Conservation (phyloP, 2,888 invertebrate genomes). For the Diplolepis rosae region DNA sequence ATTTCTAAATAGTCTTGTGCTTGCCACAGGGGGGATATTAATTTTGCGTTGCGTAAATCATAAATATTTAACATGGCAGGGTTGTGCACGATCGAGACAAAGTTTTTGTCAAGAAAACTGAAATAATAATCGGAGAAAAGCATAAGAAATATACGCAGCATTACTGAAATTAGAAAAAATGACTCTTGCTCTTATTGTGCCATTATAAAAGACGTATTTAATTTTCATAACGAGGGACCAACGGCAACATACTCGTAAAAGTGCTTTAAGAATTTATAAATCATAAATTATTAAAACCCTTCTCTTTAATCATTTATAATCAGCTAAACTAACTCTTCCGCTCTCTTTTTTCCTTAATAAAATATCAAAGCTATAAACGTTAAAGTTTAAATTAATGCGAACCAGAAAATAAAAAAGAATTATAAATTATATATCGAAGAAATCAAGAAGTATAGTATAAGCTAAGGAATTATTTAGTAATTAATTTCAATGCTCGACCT, state of each 20-base stretch:
- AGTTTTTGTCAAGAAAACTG: neutral
- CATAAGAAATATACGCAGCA: neutral
- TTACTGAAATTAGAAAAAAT: conserved; percentile 21
- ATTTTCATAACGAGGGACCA: conserved; percentile 8
- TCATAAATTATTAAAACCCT: conserved; percentile 14
- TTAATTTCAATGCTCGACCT: conserved; percentile 12
- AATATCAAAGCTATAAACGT: conserved; percentile 18
- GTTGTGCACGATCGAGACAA: neutral
- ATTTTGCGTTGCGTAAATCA: conserved; percentile 50
- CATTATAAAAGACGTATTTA: neutral
- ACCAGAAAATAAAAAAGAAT: neutral
- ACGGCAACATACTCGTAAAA: conserved; percentile 3
- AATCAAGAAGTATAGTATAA: too few species aligned
- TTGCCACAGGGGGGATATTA: conserved; percentile 49
- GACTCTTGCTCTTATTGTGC: neutral
- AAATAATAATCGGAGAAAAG: neutral
- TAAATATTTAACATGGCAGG: conserved; percentile 50
- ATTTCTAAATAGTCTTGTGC: conserved; percentile 58
- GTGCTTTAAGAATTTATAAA: conserved; percentile 10
- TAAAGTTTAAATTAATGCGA: conserved; percentile 15
- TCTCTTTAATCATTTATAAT: conserved; percentile 19
- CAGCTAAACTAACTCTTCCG: conserved; percentile 23
- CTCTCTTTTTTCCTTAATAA: conserved; percentile 4
- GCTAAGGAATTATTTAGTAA: conserved; percentile 5
- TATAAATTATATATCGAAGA: too few species aligned